These are phyloP conservation scores for Xestobium rufovillosum DNA, from an alignment of 2,888 invertebrate species.

Conservation along the genomic window DNA sequence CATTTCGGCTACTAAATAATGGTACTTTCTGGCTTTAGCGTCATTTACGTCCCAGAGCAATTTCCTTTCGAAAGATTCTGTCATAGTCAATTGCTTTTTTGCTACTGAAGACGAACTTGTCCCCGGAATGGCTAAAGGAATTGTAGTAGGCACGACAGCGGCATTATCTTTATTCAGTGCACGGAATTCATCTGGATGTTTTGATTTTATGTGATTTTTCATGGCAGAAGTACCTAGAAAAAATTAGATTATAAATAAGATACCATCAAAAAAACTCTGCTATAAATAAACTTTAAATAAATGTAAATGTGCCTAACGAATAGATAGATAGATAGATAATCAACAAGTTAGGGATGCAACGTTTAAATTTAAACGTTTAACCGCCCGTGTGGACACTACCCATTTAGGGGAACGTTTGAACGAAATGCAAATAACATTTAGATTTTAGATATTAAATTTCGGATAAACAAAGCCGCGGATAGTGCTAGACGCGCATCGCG, in stretches of 20 bases:
- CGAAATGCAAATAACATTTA: no score
- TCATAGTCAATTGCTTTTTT: conserved; percentile 16
- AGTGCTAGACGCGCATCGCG: neutral
- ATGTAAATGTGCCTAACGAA: no score
- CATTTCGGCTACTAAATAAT: conserved; percentile 34
- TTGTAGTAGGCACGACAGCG: conserved; percentile 15
- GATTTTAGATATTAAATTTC: no score
- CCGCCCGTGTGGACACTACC: no score
- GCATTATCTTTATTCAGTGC: conserved; percentile 7
- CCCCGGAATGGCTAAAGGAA: no score
- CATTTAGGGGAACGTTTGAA: no score
- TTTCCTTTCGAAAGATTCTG: conserved; percentile 22
- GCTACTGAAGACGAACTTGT: conserved; percentile 8
- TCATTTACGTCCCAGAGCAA: conserved; percentile 26
- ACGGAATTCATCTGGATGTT: conserved; percentile 15
- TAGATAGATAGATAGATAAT: neutral
- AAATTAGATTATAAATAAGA: no score
- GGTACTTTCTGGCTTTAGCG: conserved; percentile 26
- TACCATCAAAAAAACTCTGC: no score
- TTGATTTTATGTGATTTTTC: conserved; percentile 20
- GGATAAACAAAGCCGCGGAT: no score
- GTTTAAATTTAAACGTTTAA: neutral
- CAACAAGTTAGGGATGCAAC: neutral
- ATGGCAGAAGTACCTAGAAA: conserved; percentile 19
- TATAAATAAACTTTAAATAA: no score